Conservation (phyloP, 2,797 vertebrate species). For the Pyrocephalus nanus region DNA sequence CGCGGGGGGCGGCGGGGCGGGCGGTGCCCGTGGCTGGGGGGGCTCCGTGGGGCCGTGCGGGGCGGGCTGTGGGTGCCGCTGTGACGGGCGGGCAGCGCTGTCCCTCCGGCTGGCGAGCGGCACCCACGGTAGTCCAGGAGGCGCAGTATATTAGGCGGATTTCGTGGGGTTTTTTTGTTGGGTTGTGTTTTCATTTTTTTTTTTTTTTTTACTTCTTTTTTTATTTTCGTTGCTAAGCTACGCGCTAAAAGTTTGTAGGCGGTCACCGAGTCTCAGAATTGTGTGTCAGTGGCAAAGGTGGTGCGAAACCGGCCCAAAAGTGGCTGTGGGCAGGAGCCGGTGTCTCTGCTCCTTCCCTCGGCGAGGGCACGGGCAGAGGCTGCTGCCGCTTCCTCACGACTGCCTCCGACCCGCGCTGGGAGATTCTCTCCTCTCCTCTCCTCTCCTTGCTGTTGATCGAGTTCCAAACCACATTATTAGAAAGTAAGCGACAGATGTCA, state of each 20-base stretch:
- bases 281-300: background rate
- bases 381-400: background rate
- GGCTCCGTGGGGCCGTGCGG: background rate
- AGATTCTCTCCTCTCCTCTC: background rate
- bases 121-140: background rate
- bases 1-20: background rate
- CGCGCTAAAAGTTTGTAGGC: conserved; percentile 15
- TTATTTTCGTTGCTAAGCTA: background rate
- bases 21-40: no score
- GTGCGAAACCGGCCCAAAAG: background rate
- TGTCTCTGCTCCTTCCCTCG: background rate
- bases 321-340: background rate
- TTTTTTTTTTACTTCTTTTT: no score
- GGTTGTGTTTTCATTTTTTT: background rate
- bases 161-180: background rate
- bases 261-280: background rate
- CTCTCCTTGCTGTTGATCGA: conserved; percentile 8
- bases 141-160: background rate
- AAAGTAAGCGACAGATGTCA: conserved; percentile 68
- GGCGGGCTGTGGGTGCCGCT: background rate
- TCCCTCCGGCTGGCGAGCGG: background rate
- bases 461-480: conserved; percentile 60
- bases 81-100: background rate
- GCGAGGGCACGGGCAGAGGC: background rate
- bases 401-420: background rate